Percentiles rank a stretch among this genome's conserved stretches.
Evolutionary conservation across 2,113 vertebrate species (phyloP).

Genomic region (Mola mola): DNA sequence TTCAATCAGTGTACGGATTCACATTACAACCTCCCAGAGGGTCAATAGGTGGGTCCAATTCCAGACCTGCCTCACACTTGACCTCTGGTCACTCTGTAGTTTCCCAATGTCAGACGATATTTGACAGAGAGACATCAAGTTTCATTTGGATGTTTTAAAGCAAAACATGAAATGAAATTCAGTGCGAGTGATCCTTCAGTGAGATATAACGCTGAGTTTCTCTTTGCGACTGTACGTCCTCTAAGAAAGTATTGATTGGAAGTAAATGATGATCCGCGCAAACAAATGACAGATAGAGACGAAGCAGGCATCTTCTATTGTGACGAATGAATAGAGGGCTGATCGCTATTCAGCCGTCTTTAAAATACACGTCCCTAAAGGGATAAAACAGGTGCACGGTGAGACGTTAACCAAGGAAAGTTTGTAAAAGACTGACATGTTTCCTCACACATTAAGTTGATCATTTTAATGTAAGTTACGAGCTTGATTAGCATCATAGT

Average conservation of each 20-base stretch:
- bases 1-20: conserved; percentile 42
- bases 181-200: neutral
- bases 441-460: too few relatives aligned
- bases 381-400: too few relatives aligned
- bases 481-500: too few relatives aligned
- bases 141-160: neutral
- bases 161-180: neutral
- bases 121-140: neutral
- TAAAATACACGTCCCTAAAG: too few relatives aligned
- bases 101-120: neutral
- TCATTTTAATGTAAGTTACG: too few relatives aligned
- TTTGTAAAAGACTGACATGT: too few relatives aligned
- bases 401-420: too few relatives aligned
- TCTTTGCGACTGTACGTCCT: conserved; percentile 13
- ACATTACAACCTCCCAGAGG: conserved; percentile 1
- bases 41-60: conserved; percentile 44
- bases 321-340: neutral
- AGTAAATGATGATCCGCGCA: conserved; percentile 42
- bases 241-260: conserved; percentile 42
- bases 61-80: conserved; percentile 27
- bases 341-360: too few relatives aligned
- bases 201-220: conserved; percentile 26
- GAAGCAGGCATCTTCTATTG: neutral
- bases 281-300: conserved; percentile 29
- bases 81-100: conserved; percentile 37